Evolutionary conservation across 2,888 invertebrate species (phyloP).

Genomic region (Trichacis sp.): DNA sequence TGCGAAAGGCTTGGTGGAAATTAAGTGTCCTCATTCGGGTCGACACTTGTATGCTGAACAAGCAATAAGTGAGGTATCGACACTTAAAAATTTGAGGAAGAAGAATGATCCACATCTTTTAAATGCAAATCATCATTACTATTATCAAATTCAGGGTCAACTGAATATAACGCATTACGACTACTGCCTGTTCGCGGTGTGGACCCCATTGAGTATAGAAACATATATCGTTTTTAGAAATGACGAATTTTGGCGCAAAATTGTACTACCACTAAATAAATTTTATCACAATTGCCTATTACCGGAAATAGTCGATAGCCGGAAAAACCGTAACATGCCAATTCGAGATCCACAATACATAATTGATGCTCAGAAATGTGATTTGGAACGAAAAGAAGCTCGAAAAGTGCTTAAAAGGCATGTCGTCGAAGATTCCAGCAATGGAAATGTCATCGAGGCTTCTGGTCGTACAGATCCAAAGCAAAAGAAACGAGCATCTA

Average conservation of each 20-base stretch:
- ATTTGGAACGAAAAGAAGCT: too few species aligned
- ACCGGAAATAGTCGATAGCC: neutral
- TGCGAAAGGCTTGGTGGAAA: conserved; percentile 23
- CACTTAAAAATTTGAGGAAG: conserved; percentile 7
- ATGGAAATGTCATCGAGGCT: too few species aligned
- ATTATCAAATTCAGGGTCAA: conserved; percentile 42
- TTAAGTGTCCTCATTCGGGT: conserved; percentile 5
- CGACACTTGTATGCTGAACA: conserved; percentile 9
- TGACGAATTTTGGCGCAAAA: neutral
- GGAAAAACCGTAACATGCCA: neutral
- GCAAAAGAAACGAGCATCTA: too few species aligned
- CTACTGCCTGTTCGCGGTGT: conserved; percentile 42
- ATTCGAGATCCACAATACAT: neutral
- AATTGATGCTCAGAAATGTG: neutral
- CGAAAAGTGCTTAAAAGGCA: too few species aligned
- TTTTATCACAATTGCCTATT: neutral
- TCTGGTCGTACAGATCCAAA: too few species aligned
- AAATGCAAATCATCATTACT: conserved; percentile 36
- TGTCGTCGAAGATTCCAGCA: too few species aligned
- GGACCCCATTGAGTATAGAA: conserved; percentile 31
- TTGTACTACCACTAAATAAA: neutral
- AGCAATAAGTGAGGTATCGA: conserved; percentile 14
- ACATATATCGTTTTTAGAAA: neutral
- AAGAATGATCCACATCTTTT: conserved; percentile 13
- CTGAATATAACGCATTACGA: conserved; percentile 9